A percentile compares a stretch with the other conserved stretches of the same genome.
Conservation (phyloP, 2,888 invertebrate species). For the Petrolisthes manimaculis region DNA sequence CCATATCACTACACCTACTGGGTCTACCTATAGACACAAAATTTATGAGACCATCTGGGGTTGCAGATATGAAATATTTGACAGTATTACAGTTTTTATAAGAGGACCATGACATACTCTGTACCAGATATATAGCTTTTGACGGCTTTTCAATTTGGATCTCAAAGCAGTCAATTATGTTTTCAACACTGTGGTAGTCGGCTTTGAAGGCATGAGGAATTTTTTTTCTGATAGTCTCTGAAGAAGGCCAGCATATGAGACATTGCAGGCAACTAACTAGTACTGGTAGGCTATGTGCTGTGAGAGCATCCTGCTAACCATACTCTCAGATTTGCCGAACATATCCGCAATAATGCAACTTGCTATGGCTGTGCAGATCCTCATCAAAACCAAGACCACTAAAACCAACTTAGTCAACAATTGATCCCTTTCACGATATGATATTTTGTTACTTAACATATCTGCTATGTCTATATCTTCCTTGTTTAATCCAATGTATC, state of each 20-base stretch:
- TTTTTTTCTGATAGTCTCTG: background rate
- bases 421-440: background rate
- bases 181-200: background rate
- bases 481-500: conserved; percentile 13
- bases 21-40: conserved; percentile 9
- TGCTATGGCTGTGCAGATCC: background rate
- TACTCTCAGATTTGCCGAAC: background rate
- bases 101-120: conserved; percentile 1
- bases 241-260: background rate
- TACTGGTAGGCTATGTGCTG: background rate
- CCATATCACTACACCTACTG: background rate
- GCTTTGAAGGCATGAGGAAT: background rate
- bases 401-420: background rate
- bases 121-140: background rate
- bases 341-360: background rate
- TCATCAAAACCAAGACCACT: background rate
- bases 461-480: background rate
- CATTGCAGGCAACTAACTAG: background rate
- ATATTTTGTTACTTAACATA: background rate
- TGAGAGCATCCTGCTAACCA: background rate
- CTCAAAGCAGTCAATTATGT: background rate
- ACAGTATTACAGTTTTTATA: conserved; percentile 14
- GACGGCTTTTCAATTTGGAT: conserved; percentile 15
- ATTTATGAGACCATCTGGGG: conserved; percentile 10
- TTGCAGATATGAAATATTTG: conserved; percentile 4